Evolutionary conservation across 2,888 invertebrate species (phyloP), one percentile per base, ranked within the genome.

Genomic region (Spilarctia lutea): DNA sequence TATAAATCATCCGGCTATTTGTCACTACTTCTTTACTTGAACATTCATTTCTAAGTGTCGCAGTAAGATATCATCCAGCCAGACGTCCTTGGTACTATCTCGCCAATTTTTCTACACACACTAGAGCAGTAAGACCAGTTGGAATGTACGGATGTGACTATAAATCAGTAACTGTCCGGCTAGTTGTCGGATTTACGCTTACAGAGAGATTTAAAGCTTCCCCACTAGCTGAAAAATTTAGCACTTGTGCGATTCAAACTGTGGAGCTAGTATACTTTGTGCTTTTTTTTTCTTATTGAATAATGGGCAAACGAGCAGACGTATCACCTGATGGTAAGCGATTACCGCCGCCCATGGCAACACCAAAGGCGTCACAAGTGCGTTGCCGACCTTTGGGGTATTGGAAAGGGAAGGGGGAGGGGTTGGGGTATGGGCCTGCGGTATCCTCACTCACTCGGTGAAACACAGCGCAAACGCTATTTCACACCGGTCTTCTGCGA

Each of bases 151-250:
- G 56, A 67, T 66, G 78, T 80, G 79, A 71, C 76, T 72, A 84
- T 85, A 85, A 85, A 85, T 85, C 84, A 85, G 70, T 74, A 75
- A 76, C 81, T 80, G 81, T 81, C 80, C 76, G 68, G 68, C 52
- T 52, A 39, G 16, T 75, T 70, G 75, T 73, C 72, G 35, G 39
- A 33, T 24, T 68, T 63, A 27, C 65, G n/a, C 63, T 63, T 63
- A 63, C 30, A 42, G 73, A 13, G 76, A 86, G 85, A 85, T 85
- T 85, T 85, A 85, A 74, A 79, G 84, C 82, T 79, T 39, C 67
- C 75, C 60, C 73, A 72, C 79, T 65, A 69, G 69, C 68, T 73
- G 72, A 73, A 60, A 77, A 79, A 81, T 66, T 81, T 77, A 85
- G 75, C 67, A 68, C 75, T 77, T 66, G 63, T 30, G 30, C 7